Base-by-base conservation (phyloP, 2,888 invertebrate genomes). In the Brachylomia viminalis region DNA sequence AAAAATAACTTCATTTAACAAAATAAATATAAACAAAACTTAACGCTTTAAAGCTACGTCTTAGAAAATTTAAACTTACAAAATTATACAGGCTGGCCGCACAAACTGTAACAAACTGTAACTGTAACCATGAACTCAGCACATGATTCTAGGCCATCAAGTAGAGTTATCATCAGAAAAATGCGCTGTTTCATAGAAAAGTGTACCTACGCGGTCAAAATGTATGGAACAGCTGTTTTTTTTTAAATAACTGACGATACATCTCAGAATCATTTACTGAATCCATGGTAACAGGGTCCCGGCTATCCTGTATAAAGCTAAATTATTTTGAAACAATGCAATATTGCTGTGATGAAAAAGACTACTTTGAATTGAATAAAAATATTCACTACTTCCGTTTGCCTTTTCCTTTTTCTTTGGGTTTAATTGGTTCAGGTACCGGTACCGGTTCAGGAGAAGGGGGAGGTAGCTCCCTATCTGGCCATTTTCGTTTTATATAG, bases 401-500 rank as follows among this genome's bases (percentile, higher is more conserved):
- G 1, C 17, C 5, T 13, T 42, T 73, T 17, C 7, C 8, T 38
- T 56, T 42, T 64, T 17, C 56, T 17, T 10, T 49, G 0, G 52
- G 15, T 33, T 27, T 33, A n/a, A 27, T n/a, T 58, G 13, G 27
- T 17, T 30, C 27, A 1, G 75, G 74, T 47, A 6, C 11, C 4
- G 27, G n/a, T 68, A 62, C 88, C 0, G 86, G 89, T 82, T 90
- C 91, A 0, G 92, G 92, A 11, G 94, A 93, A 17, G 93, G 93
- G 0, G 91, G 91, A 0, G 93, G 94, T 56, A 95, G 79, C 66
- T 92, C 87, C 30, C 91, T 91, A 6, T 95, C 93, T 5, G 95
- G 95, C 94, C 95, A 95, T 86, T 94, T 93, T 49, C 94, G 89
- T 67, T 87, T 88, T n/a, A 93, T 86, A 79, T 90, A 95, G 15